Evolutionary conservation across 2,113 vertebrate genomes (phyloP).

Genomic region (Perca flavescens): DNA sequence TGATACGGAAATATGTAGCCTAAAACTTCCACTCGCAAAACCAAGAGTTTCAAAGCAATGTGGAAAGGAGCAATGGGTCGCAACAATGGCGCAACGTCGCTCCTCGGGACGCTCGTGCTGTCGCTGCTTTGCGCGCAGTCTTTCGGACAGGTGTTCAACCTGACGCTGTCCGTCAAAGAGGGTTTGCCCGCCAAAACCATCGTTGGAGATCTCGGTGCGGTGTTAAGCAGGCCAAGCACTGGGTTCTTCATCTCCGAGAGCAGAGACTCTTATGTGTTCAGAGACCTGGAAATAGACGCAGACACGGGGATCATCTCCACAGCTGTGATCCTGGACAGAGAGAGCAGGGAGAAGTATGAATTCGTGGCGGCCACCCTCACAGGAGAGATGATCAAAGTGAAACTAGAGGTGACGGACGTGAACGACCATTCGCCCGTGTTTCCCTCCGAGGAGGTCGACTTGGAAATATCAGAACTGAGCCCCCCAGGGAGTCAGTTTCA

Average conservation of each 20-base stretch:
- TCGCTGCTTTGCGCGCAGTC: slow-evolving; percentile 67
- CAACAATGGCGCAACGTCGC: not conserved
- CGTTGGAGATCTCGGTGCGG: slow-evolving; percentile 90
- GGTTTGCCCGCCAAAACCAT: slow-evolving; percentile 88
- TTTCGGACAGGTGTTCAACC: slow-evolving; percentile 85
- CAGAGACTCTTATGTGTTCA: slow-evolving; percentile 89
- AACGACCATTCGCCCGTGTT: slow-evolving; percentile 92
- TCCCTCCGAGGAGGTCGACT: slow-evolving; percentile 72
- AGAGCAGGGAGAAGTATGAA: slow-evolving; percentile 88
- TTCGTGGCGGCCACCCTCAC: slow-evolving; percentile 91
- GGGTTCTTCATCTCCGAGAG: slow-evolving; percentile 94
- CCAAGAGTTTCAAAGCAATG: slow-evolving; percentile 12
- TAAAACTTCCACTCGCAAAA: not conserved
- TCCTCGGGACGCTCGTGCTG: slow-evolving; percentile 52
- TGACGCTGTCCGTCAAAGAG: slow-evolving; percentile 89
- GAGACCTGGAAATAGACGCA: slow-evolving; percentile 90
- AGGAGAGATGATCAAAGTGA: slow-evolving; percentile 90
- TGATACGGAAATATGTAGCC: slow-evolving; percentile 41
- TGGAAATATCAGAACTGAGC: slow-evolving; percentile 90
- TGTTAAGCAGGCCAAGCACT: slow-evolving; percentile 76
- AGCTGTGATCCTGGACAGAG: slow-evolving; percentile 88
- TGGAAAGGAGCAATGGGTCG: slow-evolving; percentile 47
- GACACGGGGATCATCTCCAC: slow-evolving; percentile 93
- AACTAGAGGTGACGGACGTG: slow-evolving; percentile 88
- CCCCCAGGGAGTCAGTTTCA: slow-evolving; percentile 87